These are phyloP conservation scores for Ophion ventricosus DNA, from an alignment of 2,888 invertebrate genomes.

Conservation along the genomic window DNA sequence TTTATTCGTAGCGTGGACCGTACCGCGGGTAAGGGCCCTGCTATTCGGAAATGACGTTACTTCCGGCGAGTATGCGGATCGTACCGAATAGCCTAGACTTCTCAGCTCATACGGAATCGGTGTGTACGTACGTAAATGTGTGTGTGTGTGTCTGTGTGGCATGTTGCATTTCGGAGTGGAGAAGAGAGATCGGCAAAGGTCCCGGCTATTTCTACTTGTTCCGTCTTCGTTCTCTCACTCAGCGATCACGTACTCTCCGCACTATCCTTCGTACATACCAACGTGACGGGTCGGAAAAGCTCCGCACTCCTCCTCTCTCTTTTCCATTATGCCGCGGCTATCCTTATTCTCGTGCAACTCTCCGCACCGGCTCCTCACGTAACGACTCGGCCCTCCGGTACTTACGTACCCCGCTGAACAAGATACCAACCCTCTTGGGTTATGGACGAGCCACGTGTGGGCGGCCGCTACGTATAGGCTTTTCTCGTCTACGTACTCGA, in stretches of 20 bases:
- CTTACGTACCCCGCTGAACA: slow-evolving; percentile 20
- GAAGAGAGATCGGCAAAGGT: slow-evolving; percentile 33
- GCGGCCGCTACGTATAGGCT: neutral
- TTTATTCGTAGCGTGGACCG: slow-evolving; percentile 19
- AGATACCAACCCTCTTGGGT: slow-evolving; percentile 40
- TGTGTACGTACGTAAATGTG: neutral
- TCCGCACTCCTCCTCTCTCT: slow-evolving; percentile 10
- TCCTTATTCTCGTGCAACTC: slow-evolving; percentile 40
- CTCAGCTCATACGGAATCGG: slow-evolving; percentile 6
- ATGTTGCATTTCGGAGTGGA: slow-evolving; percentile 14
- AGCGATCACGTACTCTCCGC: slow-evolving; percentile 55
- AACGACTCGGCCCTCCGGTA: slow-evolving; percentile 38
- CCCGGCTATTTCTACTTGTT: slow-evolving; percentile 33
- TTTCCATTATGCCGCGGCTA: slow-evolving; percentile 29
- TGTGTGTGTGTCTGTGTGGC: neutral
- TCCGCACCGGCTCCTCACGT: slow-evolving; percentile 38
- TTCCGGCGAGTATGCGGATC: slow-evolving; percentile 51
- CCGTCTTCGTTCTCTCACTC: slow-evolving; percentile 43
- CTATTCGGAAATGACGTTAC: slow-evolving; percentile 54
- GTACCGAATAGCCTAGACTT: slow-evolving; percentile 21
- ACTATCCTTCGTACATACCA: slow-evolving; percentile 53
- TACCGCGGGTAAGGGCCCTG: neutral
- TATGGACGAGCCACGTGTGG: slow-evolving; percentile 14
- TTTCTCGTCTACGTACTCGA: slow-evolving; percentile 10
- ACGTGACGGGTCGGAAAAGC: slow-evolving; percentile 46